phyloP scores from a whole-genome alignment of 2,888 invertebrate genomes.

The Bruchidius siliquastri region DNA sequence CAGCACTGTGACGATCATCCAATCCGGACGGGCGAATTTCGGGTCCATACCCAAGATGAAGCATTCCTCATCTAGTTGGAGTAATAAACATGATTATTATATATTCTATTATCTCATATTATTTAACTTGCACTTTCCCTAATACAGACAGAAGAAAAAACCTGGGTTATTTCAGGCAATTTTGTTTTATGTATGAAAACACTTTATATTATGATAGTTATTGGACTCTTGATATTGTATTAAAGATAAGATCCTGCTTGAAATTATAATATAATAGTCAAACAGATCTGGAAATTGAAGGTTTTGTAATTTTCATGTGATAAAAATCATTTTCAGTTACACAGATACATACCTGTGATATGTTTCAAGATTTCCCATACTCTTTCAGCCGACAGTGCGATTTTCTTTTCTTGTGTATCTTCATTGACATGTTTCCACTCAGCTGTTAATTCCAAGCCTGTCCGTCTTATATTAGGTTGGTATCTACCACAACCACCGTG shows the following conservation, averaged over 20 bases:
- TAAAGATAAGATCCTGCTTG: too few relatives aligned
- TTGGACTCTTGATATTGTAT: too few relatives aligned
- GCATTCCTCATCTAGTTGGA: conserved; percentile 83
- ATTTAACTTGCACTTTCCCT: too few relatives aligned
- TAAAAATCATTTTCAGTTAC: too few relatives aligned
- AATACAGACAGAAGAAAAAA: too few relatives aligned
- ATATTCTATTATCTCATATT: too few relatives aligned
- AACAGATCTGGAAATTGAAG: not conserved
- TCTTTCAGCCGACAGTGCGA: conserved; percentile 86
- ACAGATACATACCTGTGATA: conserved; percentile 64
- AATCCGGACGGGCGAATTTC: conserved; percentile 94
- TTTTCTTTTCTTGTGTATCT: conserved; percentile 96
- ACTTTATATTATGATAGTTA: too few relatives aligned
- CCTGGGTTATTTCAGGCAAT: too few relatives aligned
- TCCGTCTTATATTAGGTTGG: conserved; percentile 82
- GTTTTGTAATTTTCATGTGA: too few relatives aligned
- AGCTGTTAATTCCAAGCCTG: conserved; percentile 88
- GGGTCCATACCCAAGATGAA: conserved; percentile 93
- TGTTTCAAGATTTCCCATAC: conserved; percentile 97
- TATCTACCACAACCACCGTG: conserved; percentile 98
- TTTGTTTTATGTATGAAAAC: too few relatives aligned
- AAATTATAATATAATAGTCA: too few relatives aligned
- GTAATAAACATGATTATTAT: too few relatives aligned
- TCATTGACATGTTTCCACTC: conserved; percentile 99
- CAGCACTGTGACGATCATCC: conserved; percentile 97